These are phyloP conservation scores for Temnothorax rugatulus DNA, from an alignment of 2,888 invertebrate genomes.

Conservation along the genomic window DNA sequence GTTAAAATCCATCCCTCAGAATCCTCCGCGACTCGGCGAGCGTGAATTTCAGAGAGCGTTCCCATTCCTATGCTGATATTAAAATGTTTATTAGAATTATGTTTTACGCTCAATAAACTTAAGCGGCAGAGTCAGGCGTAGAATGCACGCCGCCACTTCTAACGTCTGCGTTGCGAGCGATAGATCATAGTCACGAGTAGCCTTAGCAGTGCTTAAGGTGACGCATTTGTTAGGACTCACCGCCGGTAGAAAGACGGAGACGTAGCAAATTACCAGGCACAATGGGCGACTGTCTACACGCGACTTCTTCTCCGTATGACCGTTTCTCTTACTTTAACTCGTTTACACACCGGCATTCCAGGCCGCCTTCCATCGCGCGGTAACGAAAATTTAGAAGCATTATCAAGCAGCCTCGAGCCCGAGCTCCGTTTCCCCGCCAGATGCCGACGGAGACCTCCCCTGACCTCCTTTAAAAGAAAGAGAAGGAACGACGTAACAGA, in stretches of 20 bases:
- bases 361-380: slow-evolving; percentile 49
- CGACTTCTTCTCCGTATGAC: slow-evolving; percentile 64
- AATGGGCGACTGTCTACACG: slow-evolving; percentile 59
- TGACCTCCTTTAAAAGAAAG: slow-evolving; percentile 17
- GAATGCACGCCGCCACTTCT: neutral
- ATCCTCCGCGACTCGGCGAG: neutral
- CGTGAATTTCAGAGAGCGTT: neutral
- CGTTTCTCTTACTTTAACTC: slow-evolving; percentile 75
- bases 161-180: neutral
- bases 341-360: slow-evolving; percentile 60
- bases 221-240: slow-evolving; percentile 45
- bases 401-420: slow-evolving; percentile 65
- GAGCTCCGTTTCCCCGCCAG: slow-evolving; percentile 35
- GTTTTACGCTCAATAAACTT: slow-evolving; percentile 17
- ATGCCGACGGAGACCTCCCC: neutral
- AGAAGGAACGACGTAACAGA: slow-evolving; percentile 66
- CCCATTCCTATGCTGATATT: neutral
- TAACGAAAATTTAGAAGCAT: slow-evolving; percentile 76
- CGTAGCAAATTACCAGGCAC: slow-evolving; percentile 63
- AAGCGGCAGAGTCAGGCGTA: neutral
- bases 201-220: slow-evolving; percentile 41
- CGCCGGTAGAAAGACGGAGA: slow-evolving; percentile 55
- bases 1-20: neutral
- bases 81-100: slow-evolving; percentile 25
- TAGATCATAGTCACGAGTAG: slow-evolving; percentile 49